Conservation (phyloP, 2,113 vertebrate species). For the Eira barbara region DNA sequence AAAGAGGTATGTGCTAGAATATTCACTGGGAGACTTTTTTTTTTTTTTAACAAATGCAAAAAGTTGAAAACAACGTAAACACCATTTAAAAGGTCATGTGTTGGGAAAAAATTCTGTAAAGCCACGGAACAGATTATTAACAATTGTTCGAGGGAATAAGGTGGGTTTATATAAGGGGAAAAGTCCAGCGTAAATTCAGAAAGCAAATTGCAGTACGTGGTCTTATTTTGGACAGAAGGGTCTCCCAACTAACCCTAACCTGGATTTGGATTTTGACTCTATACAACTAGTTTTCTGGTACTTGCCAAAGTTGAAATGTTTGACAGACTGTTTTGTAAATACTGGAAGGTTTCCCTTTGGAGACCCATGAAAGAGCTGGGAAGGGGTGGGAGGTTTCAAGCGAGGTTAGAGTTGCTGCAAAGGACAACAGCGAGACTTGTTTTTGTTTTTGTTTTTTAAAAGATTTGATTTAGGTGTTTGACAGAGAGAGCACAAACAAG, state of each 20-base stretch:
- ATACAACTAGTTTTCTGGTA: neutral
- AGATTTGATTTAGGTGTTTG: no score
- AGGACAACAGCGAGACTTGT: neutral
- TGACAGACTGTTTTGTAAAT: neutral
- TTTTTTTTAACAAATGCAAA: neutral
- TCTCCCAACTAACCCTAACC: neutral
- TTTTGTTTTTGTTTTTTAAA: no score
- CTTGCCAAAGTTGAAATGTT: neutral
- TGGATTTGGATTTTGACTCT: neutral
- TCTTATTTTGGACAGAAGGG: neutral
- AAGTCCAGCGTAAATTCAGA: neutral
- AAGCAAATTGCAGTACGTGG: neutral
- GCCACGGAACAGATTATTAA: neutral
- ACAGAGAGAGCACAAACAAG: no score
- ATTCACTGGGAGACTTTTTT: neutral
- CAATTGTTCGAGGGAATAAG: neutral
- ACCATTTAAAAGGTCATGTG: neutral
- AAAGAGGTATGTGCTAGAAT: neutral
- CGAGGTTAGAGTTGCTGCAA: neutral
- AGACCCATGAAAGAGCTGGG: neutral
- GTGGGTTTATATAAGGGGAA: neutral
- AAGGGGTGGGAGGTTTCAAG: neutral
- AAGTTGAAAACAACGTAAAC: neutral
- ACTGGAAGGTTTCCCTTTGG: neutral
- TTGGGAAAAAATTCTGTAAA: neutral